Evolutionary conservation across 2,888 invertebrate genomes (phyloP).

Genomic region (Drosophila eohydei): DNA sequence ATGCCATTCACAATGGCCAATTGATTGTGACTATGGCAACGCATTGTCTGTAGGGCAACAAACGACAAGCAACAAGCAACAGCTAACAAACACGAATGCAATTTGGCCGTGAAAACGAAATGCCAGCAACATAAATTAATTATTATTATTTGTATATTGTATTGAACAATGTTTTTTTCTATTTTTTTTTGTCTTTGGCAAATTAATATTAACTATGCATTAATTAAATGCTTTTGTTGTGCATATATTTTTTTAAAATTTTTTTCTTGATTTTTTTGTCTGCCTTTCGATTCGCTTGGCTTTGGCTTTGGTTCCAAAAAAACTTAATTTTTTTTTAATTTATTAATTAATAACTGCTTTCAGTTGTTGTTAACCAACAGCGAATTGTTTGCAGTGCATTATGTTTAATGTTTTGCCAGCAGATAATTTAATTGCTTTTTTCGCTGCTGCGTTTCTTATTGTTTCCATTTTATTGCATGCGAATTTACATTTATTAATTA

Average conservation of each 20-base stretch:
- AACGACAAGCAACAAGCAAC: constrained; percentile 23
- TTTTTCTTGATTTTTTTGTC: constrained; percentile 18
- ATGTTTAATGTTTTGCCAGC: constrained; percentile 40
- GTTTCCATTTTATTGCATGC: constrained; percentile 37
- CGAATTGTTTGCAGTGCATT: constrained; percentile 24
- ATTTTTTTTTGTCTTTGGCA: constrained; percentile 32
- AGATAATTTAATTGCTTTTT: constrained; percentile 39
- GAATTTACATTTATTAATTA: constrained; percentile 34
- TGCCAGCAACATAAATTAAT: constrained; percentile 76
- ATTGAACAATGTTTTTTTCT: constrained; percentile 27
- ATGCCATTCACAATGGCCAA: constrained; percentile 21
- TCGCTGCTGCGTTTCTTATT: constrained; percentile 17
- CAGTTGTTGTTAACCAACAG: neutral
- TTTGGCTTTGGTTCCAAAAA: constrained; percentile 15
- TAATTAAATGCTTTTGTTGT: constrained; percentile 54
- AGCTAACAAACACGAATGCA: constrained; percentile 49
- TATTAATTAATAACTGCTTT: constrained; percentile 26
- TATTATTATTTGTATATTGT: constrained; percentile 59
- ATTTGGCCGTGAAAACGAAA: constrained; percentile 75
- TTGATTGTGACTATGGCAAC: constrained; percentile 33
- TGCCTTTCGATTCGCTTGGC: constrained; percentile 30
- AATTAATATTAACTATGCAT: constrained; percentile 62
- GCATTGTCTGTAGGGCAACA: constrained; percentile 27
- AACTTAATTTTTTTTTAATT: constrained; percentile 21
- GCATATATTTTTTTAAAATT: constrained; percentile 14